phyloP scores from a whole-genome alignment of 2,113 vertebrate species.

The Tupaia tana region DNA sequence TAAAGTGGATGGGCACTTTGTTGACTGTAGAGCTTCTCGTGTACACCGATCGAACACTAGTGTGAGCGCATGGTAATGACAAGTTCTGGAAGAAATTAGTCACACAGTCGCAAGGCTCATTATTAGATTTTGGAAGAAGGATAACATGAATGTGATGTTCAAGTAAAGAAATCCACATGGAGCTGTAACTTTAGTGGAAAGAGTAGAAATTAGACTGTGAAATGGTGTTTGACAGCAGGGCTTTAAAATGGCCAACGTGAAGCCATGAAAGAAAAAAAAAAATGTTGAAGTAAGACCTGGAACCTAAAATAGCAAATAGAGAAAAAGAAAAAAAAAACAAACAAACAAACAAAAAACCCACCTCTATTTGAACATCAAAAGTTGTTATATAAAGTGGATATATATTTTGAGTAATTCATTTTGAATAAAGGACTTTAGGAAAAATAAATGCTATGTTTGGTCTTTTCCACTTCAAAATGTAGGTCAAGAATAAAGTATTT shows the following conservation, averaged over 20 bases:
- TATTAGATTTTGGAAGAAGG: slow-evolving; percentile 67
- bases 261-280: background rate
- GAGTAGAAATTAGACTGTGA: slow-evolving; percentile 53
- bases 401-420: slow-evolving; percentile 7
- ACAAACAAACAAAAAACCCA: background rate
- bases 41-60: background rate
- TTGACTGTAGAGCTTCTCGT: background rate
- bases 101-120: slow-evolving; percentile 49
- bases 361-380: background rate
- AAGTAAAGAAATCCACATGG: slow-evolving; percentile 25
- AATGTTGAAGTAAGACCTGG: background rate
- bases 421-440: background rate
- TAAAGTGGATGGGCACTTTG: background rate
- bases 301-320: background rate
- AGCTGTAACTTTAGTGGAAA: background rate
- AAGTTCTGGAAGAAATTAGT: slow-evolving; percentile 71
- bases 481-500: background rate
- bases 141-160: slow-evolving; percentile 28
- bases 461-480: slow-evolving; percentile 24
- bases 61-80: slow-evolving; percentile 9
- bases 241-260: background rate
- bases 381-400: background rate
- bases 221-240: slow-evolving; percentile 32
- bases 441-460: background rate
- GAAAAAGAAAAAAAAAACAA: background rate